A percentile compares a stretch with the other conserved stretches of the same genome.
Evolutionary conservation across 2,113 vertebrate genomes (phyloP).

Genomic region (Prionailurus bengalensis): DNA sequence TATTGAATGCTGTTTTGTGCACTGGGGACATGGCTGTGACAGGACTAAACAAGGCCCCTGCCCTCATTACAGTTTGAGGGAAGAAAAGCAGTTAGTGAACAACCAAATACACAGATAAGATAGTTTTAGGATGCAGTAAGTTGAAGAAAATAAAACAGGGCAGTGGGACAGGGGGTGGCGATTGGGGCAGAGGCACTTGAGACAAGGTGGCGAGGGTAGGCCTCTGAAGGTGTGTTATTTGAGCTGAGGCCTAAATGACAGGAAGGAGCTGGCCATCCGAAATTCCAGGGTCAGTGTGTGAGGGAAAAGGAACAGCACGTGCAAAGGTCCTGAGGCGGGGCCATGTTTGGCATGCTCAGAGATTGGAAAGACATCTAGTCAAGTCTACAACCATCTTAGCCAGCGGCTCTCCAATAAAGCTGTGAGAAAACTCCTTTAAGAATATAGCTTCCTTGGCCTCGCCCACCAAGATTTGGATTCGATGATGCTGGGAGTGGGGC

Average conservation of each 20-base stretch:
- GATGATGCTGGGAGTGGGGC: not conserved
- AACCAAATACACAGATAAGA: not conserved
- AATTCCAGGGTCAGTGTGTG: not conserved
- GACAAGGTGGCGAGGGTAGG: not conserved
- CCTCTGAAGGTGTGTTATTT: not conserved
- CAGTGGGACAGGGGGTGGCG: not conserved
- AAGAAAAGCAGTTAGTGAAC: not conserved
- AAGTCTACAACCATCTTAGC: not conserved
- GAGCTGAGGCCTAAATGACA: not conserved
- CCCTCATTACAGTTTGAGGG: not conserved
- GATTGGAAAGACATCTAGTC: not conserved
- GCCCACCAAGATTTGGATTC: not conserved
- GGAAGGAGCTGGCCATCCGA: not conserved
- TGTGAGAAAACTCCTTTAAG: not conserved
- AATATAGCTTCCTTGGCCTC: not conserved
- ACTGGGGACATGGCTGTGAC: not conserved
- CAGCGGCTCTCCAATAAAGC: not conserved
- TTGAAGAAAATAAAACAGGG: not conserved
- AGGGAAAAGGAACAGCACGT: not conserved
- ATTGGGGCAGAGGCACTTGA: not conserved
- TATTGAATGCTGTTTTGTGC: not conserved
- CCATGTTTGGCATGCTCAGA: accelerated
- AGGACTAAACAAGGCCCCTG: not conserved
- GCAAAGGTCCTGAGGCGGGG: not conserved
- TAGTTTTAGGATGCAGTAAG: slow-evolving; percentile 7